phyloP scores from a whole-genome alignment of 2,113 vertebrate genomes.

The Vulpes lagopus region DNA sequence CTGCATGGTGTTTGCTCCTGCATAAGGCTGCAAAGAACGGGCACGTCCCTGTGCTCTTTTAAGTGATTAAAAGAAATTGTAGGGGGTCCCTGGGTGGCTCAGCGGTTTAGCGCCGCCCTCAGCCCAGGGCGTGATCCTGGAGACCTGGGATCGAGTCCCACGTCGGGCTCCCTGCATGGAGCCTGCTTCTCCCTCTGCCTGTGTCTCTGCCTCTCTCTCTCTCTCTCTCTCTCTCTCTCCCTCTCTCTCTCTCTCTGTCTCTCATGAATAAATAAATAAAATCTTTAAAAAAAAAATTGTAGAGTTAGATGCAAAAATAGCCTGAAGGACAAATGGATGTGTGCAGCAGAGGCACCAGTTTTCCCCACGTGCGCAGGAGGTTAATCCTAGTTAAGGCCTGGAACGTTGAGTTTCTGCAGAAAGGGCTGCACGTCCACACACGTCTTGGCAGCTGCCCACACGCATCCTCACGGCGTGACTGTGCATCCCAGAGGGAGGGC shows the following conservation, averaged over 20 bases:
- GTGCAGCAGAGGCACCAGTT: slow-evolving; percentile 83
- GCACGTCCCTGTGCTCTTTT: slow-evolving; percentile 76
- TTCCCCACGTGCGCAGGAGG: slow-evolving; percentile 81
- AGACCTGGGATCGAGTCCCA: no score
- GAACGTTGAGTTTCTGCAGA: slow-evolving; percentile 83
- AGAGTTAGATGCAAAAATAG: slow-evolving; percentile 83
- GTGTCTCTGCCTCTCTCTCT: no score
- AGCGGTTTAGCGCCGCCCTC: no score
- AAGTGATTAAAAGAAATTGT: slow-evolving; percentile 88
- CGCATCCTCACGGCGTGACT: slow-evolving; percentile 77
- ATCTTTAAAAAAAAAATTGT: slow-evolving; percentile 77
- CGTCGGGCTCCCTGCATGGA: no score
- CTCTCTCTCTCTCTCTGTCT: no score
- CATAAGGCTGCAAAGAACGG: slow-evolving; percentile 64
- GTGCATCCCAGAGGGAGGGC: slow-evolving; percentile 67
- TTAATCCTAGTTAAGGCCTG: slow-evolving; percentile 82
- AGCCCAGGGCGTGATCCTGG: no score
- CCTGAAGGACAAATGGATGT: slow-evolving; percentile 80
- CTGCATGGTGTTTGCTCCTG: slow-evolving; percentile 67
- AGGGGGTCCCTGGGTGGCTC: background rate
- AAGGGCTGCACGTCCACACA: slow-evolving; percentile 85
- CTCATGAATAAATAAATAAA: no score
- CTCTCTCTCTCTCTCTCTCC: no score
- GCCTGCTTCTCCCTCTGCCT: no score
- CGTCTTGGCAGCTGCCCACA: slow-evolving; percentile 82